Evolutionary conservation across 2,797 vertebrate species (phyloP), one percentile per base, ranked within the genome.

Genomic region (Luscinia megarhynchos): DNA sequence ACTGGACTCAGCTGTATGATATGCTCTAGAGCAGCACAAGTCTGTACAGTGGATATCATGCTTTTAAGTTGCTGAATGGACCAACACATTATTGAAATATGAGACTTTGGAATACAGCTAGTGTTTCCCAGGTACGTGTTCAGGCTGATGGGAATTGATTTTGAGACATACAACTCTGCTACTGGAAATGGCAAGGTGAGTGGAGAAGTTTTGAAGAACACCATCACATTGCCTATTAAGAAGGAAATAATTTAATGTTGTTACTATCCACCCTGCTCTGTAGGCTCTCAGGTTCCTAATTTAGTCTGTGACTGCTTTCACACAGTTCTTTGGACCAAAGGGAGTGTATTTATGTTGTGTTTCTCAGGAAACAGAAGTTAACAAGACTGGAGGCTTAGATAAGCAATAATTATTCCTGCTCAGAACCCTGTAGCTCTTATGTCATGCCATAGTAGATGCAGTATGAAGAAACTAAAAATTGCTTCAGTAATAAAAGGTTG

Each of bases 221-320:
- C 59, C 24, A 36, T 63, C 24, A 22, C 6, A n/a, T 21, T 53
- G 15, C 17, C 46, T 74, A 9, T 18, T 77, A 63, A 78, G 55
- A 53, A 55, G 26, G 41, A 61, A 72, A 74, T 79, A 0, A 21
- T 50, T 70, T 58, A 11, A 29, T 41, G 9, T 14, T 12, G 12
- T 38, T 59, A 32, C 22, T 38, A 3, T 51, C 10, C 0, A 1
- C 20, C 7, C 24, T 79, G 17, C 34, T 63, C 8, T 54, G 0
- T 17, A 41, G 36, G 50, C 54, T 73, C 29, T 79, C 7, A 23
- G 6, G 23, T 69, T 90, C 27, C 40, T 86, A 18, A 24, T 94
- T 62, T 76, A 59, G 23, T 40, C 53, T 79, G 59, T 14, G 32
- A 19, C 23, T 63, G 15, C 11, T 75, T 78, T 88, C 59, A 41